Conservation (phyloP, 2,797 vertebrate genomes). For the Manis crassicaudata region DNA sequence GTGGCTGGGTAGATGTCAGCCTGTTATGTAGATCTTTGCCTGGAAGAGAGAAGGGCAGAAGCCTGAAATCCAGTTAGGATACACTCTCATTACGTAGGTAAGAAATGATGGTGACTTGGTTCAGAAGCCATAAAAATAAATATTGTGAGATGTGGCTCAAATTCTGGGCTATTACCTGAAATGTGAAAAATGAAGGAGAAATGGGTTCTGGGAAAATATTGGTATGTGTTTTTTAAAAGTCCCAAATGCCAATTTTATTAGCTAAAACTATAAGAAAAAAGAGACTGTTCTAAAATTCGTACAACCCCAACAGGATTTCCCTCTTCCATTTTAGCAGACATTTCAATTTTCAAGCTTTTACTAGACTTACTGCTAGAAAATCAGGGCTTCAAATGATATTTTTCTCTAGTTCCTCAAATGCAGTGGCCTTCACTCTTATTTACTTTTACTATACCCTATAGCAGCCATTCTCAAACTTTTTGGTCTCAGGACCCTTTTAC, state of each 20-base stretch:
- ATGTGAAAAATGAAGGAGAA: background rate
- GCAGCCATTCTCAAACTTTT: background rate
- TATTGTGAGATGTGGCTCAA: background rate
- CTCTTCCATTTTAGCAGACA: background rate
- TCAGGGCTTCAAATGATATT: background rate
- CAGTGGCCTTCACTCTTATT: background rate
- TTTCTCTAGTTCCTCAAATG: background rate
- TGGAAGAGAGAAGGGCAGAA: background rate
- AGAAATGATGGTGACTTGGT: background rate
- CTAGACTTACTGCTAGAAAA: background rate
- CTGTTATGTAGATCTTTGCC: background rate
- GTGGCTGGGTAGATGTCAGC: background rate
- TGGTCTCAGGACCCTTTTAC: background rate
- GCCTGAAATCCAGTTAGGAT: background rate
- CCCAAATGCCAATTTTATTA: background rate
- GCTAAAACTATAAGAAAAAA: background rate
- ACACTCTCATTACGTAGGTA: background rate
- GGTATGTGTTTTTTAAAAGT: background rate
- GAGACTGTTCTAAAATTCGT: background rate
- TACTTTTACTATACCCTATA: rapidly evolving
- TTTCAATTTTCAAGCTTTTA: background rate
- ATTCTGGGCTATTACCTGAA: background rate
- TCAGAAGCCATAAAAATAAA: background rate
- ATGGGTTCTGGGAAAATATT: background rate
- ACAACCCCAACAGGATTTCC: background rate